Evolutionary conservation across 2,797 vertebrate species (phyloP).

Genomic region (Pangasius krempfi): DNA sequence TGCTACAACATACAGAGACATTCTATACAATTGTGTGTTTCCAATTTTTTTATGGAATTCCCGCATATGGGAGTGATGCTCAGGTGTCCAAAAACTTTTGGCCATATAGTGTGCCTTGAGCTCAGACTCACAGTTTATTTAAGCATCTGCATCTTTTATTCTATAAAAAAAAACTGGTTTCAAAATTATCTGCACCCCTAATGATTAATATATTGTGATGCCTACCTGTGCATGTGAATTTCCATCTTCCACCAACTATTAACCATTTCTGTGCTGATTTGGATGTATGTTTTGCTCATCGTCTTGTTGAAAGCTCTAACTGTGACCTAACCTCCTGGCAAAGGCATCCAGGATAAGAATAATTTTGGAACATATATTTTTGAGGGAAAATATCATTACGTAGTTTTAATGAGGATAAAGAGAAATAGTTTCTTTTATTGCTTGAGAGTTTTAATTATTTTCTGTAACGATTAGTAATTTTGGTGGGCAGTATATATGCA

Average conservation of each 20-base stretch:
- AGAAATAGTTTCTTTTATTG: not conserved
- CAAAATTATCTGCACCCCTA: not conserved
- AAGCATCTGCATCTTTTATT: not conserved
- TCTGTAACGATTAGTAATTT: not conserved
- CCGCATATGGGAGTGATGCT: not conserved
- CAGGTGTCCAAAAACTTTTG: not conserved
- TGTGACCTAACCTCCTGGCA: not conserved
- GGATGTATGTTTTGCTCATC: not conserved
- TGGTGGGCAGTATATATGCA: not conserved
- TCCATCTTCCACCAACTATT: not conserved
- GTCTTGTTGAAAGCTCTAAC: not conserved
- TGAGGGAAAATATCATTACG: not conserved
- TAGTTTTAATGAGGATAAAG: not conserved
- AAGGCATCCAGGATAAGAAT: not conserved
- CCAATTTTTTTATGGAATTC: not conserved
- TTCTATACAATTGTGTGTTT: not conserved
- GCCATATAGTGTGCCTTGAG: not conserved
- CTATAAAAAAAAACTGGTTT: not conserved
- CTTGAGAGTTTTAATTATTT: not conserved
- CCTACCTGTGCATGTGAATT: not conserved
- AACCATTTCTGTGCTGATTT: not conserved
- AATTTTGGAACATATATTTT: not conserved
- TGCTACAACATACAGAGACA: not conserved
- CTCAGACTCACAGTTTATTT: not conserved
- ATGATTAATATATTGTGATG: not conserved